A percentile compares a stretch with the other conserved stretches of the same genome.
These are phyloP conservation scores for Drosophila watanabei DNA, from an alignment of 1,140 invertebrate genomes.

Conservation along the genomic window DNA sequence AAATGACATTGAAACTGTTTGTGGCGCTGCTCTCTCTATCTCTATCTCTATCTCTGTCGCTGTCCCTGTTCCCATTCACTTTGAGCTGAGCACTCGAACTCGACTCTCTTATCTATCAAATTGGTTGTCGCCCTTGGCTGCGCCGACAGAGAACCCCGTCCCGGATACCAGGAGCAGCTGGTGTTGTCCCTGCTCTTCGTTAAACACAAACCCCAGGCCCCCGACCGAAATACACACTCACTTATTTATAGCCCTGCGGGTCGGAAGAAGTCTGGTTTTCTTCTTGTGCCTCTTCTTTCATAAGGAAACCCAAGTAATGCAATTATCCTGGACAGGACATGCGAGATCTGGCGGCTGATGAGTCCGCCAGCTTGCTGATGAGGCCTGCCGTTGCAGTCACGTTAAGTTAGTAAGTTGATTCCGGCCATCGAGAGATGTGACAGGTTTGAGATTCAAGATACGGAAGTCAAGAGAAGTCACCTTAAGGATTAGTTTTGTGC, in stretches of 20 bases:
- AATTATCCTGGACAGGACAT: slow-evolving; percentile 63
- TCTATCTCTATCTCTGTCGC: slow-evolving; percentile 4
- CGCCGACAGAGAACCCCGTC: neutral
- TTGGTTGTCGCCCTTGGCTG: slow-evolving; percentile 66
- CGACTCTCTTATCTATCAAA: slow-evolving; percentile 75
- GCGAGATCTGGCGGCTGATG: slow-evolving; percentile 25
- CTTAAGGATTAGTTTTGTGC: neutral
- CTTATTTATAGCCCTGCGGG: slow-evolving; percentile 78
- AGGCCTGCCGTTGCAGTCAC: slow-evolving; percentile 22
- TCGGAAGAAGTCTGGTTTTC: slow-evolving; percentile 64
- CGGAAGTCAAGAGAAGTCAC: slow-evolving; percentile 12
- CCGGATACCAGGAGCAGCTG: slow-evolving; percentile 26
- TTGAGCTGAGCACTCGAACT: slow-evolving; percentile 39
- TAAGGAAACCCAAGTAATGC: slow-evolving; percentile 69
- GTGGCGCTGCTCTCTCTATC: slow-evolving; percentile 19
- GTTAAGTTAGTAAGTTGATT: slow-evolving; percentile 23
- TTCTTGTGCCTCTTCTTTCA: slow-evolving; percentile 18
- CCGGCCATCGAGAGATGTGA: neutral
- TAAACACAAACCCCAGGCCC: slow-evolving; percentile 7
- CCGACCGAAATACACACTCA: slow-evolving; percentile 45
- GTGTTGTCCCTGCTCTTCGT: slow-evolving; percentile 1
- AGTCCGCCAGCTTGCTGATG: slow-evolving; percentile 27
- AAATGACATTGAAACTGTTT: slow-evolving; percentile 81
- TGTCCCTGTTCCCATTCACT: slow-evolving; percentile 46
- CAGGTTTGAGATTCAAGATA: slow-evolving; percentile 30